Base-by-base conservation (phyloP, 2,113 vertebrate species). In the Elachura formosa region DNA sequence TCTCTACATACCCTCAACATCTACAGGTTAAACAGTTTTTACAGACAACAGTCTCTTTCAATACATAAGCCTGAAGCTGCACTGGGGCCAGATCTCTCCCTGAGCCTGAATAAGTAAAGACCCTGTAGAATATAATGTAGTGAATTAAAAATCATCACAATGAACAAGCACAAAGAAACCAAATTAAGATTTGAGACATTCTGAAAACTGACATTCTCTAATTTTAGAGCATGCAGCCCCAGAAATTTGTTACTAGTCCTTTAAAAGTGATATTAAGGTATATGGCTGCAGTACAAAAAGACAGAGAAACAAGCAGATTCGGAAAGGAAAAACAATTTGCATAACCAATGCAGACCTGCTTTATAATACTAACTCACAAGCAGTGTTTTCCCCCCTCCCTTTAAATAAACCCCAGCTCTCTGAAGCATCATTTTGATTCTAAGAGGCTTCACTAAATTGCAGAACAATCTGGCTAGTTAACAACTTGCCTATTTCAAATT, bases 131-230 rank as follows among this genome's bases (percentile, higher is more conserved):
- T 95, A 96, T 93, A 90, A 94, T 66, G 82, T 94, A 96, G 96
- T 96, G 96, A 96, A 96, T 96, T 96, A 95, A 96, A 96, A 96
- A 96, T 96, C 96, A 96, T 95, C 95, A 96, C 95, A 96, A 96
- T 95, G 96, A 96, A 96, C 90, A 94, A 90, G 95, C 90, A 95
- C 95, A 96, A 96, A 96, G 96, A 96, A 96, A 96, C 90, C 87
- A 93, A 95, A 96, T 96, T 96, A 95, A 94, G 96, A 96, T 96
- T 93, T 96, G 94, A 96, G 75, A 94, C 94, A 76, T 83, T 85
- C 82, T 91, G 90, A 96, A 96, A 96, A 95, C 78, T 90, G 94
- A 93, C 95, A 62, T 95, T 94, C 62, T 67, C 62, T 69, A n/a
- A 87, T 95, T 93, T 95, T 91, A 94, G 45, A 79, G 52, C 38